Conservation (phyloP, 2,888 invertebrate genomes). For the Catocala nupta region DNA sequence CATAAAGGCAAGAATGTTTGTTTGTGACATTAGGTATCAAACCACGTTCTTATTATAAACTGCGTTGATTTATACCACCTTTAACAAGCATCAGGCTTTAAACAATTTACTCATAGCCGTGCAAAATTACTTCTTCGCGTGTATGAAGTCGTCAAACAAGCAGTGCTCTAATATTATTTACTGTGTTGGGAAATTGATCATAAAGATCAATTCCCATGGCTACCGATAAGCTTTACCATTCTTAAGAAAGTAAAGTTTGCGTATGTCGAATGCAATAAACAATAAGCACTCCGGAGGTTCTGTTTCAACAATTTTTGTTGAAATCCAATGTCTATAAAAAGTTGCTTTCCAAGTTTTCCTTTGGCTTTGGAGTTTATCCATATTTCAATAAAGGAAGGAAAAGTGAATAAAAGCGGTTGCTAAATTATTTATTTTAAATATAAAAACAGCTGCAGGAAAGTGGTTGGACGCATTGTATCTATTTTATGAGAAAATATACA, state of each 20-base stretch:
- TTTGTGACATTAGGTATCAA: too few species aligned
- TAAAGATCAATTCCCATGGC: constrained; percentile 5
- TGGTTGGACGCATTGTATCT: too few species aligned
- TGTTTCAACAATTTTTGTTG: constrained; percentile 1
- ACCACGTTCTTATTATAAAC: too few species aligned
- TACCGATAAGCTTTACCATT: constrained; percentile 5
- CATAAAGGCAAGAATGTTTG: too few species aligned
- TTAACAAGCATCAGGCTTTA: background rate
- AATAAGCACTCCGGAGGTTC: background rate
- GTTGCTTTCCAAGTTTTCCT: too few species aligned
- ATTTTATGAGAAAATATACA: too few species aligned
- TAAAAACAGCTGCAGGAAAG: too few species aligned
- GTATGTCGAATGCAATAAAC: background rate
- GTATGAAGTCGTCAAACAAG: constrained; percentile 2
- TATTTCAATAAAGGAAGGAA: too few species aligned
- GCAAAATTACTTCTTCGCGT: constrained; percentile 3
- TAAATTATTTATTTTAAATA: too few species aligned
- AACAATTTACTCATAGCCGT: background rate
- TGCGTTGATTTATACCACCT: too few species aligned
- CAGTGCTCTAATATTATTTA: constrained; percentile 2
- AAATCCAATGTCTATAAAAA: background rate
- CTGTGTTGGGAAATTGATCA: constrained; percentile 6
- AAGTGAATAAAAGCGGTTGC: too few species aligned
- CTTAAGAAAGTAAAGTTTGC: background rate
- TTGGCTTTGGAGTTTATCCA: too few species aligned